A percentile compares a stretch with the other conserved stretches of the same genome.
Conservation (phyloP, 2,113 vertebrate genomes). For the Choloepus hoffmanni region DNA sequence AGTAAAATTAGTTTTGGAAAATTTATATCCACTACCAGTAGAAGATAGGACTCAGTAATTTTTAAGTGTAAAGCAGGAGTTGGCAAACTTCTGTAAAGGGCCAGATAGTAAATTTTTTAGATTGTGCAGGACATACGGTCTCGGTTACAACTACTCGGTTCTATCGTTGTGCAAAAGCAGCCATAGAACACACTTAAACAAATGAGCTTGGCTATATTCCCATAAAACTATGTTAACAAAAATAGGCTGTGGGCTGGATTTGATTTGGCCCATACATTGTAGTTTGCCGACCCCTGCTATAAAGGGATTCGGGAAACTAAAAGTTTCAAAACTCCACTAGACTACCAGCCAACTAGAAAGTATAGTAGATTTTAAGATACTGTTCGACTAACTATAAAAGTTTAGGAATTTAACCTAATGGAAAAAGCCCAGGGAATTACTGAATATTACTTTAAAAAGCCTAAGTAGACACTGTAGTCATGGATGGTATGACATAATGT, state of each 20-base stretch:
- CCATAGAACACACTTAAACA: not conserved
- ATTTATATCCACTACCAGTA: not conserved
- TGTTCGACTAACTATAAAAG: not conserved
- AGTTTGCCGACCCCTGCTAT: not conserved
- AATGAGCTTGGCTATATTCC: not conserved
- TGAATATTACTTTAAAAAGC: not conserved
- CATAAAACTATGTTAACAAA: not conserved
- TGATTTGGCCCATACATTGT: not conserved
- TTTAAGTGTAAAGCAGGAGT: not conserved
- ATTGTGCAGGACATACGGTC: not conserved
- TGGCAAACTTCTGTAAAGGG: not conserved
- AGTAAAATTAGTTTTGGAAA: slow-evolving; percentile 31
- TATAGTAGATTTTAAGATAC: not conserved
- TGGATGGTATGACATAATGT: not conserved
- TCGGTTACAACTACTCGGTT: not conserved
- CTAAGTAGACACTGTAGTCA: not conserved
- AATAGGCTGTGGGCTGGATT: not conserved
- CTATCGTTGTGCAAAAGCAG: not conserved
- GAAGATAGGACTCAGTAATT: not conserved
- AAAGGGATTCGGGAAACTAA: not conserved
- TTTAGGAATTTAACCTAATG: slow-evolving; percentile 6
- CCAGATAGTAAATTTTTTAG: not conserved
- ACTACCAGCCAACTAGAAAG: not conserved
- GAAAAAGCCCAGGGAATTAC: not conserved
- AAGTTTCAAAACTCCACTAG: not conserved